A percentile compares a stretch with the other conserved stretches of the same genome.
phyloP scores from a whole-genome alignment of 2,797 vertebrate species.

The Pachyuromys duprasi region DNA sequence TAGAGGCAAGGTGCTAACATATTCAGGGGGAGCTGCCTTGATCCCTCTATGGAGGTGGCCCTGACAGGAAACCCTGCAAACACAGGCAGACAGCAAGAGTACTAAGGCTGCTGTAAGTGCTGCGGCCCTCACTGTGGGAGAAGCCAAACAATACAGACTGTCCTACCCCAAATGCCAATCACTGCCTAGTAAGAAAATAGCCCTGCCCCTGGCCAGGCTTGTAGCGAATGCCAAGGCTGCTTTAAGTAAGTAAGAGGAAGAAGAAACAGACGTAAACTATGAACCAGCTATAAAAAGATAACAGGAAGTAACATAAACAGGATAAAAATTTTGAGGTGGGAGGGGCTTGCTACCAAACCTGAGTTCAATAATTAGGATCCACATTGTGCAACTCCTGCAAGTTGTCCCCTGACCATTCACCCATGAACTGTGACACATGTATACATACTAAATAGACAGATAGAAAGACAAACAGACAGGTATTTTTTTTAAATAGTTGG shows the following conservation, averaged over 20 bases:
- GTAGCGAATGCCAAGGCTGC: not conserved
- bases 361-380: too few species aligned
- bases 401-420: not conserved
- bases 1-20: conserved; percentile 21
- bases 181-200: not conserved
- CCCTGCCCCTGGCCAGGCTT: not conserved
- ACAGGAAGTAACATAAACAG: not conserved
- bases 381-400: not conserved
- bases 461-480: too few species aligned
- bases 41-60: not conserved
- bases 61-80: not conserved
- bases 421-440: not conserved
- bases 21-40: not conserved
- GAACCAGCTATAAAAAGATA: not conserved
- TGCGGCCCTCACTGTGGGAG: not conserved
- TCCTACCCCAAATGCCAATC: not conserved
- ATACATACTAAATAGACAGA: not conserved
- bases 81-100: not conserved
- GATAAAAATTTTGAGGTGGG: not conserved
- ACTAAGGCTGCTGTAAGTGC: not conserved
- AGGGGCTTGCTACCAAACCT: not conserved
- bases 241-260: not conserved
- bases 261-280: not conserved
- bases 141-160: conserved; percentile 13
- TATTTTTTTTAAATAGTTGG: not conserved